Evolutionary conservation across 1,140 invertebrate species (phyloP).

Genomic region (Vollenhovia emeryi): DNA sequence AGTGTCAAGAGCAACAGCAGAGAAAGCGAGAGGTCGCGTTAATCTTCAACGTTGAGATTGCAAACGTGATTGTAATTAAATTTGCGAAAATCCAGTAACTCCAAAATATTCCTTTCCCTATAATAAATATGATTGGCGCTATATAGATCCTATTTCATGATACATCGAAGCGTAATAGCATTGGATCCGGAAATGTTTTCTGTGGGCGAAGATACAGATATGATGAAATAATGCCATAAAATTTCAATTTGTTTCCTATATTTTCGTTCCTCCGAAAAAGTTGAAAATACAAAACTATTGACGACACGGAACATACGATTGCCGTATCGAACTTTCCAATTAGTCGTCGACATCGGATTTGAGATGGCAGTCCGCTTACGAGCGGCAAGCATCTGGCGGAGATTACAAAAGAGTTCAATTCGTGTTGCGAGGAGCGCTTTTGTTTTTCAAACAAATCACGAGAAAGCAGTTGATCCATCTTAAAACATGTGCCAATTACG

Average conservation of each 20-base stretch:
- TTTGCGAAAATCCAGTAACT: background rate
- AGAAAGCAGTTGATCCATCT: slow-evolving; percentile 37
- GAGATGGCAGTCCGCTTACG: background rate
- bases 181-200: too few relatives aligned
- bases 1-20: background rate
- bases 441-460: slow-evolving; percentile 35
- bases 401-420: background rate
- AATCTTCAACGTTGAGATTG: background rate
- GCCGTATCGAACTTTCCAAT: slow-evolving; percentile 20
- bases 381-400: background rate
- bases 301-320: background rate
- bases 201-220: too few relatives aligned
- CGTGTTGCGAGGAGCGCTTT: background rate
- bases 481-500: slow-evolving; percentile 59
- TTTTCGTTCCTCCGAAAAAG: background rate
- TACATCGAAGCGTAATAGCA: too few relatives aligned
- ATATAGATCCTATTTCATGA: too few relatives aligned
- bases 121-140: too few relatives aligned
- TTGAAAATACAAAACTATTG: background rate
- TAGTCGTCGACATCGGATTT: slow-evolving; percentile 21
- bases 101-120: too few relatives aligned
- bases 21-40: background rate
- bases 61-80: background rate
- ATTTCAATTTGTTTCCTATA: background rate
- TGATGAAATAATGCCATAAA: background rate